Conservation (phyloP, 2,888 invertebrate genomes). For the Rotaria macrura region DNA sequence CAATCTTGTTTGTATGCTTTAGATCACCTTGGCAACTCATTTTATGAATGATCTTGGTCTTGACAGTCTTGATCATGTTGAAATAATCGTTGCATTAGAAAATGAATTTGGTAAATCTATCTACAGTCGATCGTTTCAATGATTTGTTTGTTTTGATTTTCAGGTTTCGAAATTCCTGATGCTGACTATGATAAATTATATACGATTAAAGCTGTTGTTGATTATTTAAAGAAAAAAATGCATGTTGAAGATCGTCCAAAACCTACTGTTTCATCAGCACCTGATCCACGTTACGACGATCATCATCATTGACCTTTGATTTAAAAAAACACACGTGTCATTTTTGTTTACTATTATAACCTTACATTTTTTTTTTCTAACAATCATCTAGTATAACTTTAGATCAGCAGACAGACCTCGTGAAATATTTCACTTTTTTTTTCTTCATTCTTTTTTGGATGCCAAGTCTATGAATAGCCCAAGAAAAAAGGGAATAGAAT, state of each 20-base stretch:
- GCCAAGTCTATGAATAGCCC: background rate
- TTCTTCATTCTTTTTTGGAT: background rate
- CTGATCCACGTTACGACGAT: background rate
- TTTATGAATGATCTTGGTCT: constrained; percentile 92
- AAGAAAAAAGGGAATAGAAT: background rate
- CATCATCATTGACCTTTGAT: background rate
- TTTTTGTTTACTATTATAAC: background rate
- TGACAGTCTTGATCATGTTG: constrained; percentile 95
- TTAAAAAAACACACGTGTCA: background rate
- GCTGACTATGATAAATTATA: constrained; percentile 33
- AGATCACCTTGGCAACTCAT: constrained; percentile 83
- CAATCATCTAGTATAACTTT: background rate
- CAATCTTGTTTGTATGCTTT: background rate
- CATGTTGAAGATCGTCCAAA: background rate
- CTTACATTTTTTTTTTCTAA: background rate
- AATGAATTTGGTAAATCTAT: constrained; percentile 95
- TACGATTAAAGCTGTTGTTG: constrained; percentile 20
- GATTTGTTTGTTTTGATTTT: constrained; percentile 20
- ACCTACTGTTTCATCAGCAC: background rate
- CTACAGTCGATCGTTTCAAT: background rate
- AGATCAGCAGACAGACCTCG: background rate
- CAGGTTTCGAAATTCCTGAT: constrained; percentile 31
- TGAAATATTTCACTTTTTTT: background rate
- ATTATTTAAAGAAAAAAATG: constrained; percentile 20
- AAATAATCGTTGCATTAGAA: constrained; percentile 98